Percentiles rank a stretch among this genome's conserved stretches.
phyloP scores from a whole-genome alignment of 2,113 vertebrate species.

The Recurvirostra avosetta region DNA sequence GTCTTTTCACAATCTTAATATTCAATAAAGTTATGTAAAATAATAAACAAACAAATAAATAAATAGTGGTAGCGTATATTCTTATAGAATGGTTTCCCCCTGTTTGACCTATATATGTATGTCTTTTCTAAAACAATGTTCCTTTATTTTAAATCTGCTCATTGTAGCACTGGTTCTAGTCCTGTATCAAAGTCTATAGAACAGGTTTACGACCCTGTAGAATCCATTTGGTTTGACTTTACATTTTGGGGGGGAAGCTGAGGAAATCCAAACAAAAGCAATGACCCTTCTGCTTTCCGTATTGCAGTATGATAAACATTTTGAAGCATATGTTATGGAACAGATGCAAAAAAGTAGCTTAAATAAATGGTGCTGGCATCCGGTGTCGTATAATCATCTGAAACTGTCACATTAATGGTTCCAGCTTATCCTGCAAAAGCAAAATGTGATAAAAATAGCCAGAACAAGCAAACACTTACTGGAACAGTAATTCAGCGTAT shows the following conservation, averaged over 20 bases:
- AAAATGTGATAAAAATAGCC: constrained; percentile 27
- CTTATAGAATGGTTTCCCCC: not conserved
- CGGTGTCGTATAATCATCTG: not conserved
- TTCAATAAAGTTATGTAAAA: not conserved
- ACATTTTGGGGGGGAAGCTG: not conserved
- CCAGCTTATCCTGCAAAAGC: constrained; percentile 6
- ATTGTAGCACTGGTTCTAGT: not conserved
- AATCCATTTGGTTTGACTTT: not conserved
- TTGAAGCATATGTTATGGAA: not conserved
- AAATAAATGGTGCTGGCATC: constrained; percentile 25
- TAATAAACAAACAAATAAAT: not conserved
- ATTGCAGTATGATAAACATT: not conserved
- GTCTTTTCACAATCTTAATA: not conserved
- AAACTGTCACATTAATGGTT: constrained; percentile 34
- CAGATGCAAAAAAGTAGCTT: constrained; percentile 36
- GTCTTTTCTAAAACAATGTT: not conserved
- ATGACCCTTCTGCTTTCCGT: not conserved
- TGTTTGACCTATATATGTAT: not conserved
- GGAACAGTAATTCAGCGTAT: not conserved
- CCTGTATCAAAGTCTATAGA: not conserved
- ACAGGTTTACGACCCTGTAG: not conserved
- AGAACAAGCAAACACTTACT: not conserved
- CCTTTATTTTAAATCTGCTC: not conserved
- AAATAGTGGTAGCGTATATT: not conserved
- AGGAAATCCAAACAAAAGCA: not conserved